Conservation (phyloP, 1,140 invertebrate species). For the Homalodisca vitripennis region DNA sequence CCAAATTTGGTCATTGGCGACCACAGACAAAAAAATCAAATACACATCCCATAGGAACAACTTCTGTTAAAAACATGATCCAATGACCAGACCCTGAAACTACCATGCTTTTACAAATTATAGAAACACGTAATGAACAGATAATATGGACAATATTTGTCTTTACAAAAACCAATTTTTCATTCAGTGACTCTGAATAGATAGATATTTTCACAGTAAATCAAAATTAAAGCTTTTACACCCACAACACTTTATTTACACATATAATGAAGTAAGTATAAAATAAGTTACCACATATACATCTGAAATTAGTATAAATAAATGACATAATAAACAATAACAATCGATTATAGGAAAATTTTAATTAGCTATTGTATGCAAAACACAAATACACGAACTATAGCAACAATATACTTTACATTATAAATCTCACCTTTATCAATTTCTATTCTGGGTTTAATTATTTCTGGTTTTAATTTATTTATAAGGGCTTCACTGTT, state of each 20-base stretch:
- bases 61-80: too few relatives aligned
- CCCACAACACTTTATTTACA: background rate
- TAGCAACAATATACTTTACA: background rate
- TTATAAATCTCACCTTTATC: conserved; percentile 46
- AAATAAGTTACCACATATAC: background rate
- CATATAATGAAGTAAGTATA: background rate
- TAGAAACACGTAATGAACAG: too few relatives aligned
- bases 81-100: too few relatives aligned
- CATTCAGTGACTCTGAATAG: too few relatives aligned
- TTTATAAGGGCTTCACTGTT: conserved; percentile 51
- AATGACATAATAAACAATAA: background rate
- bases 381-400: background rate
- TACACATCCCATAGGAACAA: too few relatives aligned
- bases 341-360: background rate
- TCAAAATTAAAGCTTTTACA: too few relatives aligned
- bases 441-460: conserved; percentile 30
- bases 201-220: too few relatives aligned
- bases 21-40: too few relatives aligned
- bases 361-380: background rate
- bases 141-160: too few relatives aligned
- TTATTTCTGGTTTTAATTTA: conserved; percentile 47
- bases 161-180: too few relatives aligned
- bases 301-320: background rate
- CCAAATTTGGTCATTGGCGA: too few relatives aligned
- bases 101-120: too few relatives aligned